Evolutionary conservation across 2,888 invertebrate genomes (phyloP).

Genomic region (Acanthococcus lagerstroemiae): DNA sequence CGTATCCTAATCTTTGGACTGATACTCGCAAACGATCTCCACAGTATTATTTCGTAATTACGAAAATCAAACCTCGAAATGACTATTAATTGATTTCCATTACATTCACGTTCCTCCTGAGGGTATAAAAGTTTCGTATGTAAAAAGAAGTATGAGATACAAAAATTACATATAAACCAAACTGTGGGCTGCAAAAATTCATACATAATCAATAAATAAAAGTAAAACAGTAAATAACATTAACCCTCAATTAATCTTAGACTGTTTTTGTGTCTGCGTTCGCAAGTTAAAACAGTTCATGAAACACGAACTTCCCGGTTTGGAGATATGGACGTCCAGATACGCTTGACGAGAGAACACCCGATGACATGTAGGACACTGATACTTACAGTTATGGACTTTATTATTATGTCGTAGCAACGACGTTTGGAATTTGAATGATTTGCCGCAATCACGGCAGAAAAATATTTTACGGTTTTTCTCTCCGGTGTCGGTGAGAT

Average conservation of each 20-base stretch:
- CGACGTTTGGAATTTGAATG: slow-evolving; percentile 39
- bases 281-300: slow-evolving; percentile 26
- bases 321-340: slow-evolving; percentile 38
- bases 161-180: too few relatives aligned
- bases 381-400: slow-evolving; percentile 38
- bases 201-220: too few relatives aligned
- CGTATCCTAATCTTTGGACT: background rate
- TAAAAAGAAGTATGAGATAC: too few relatives aligned
- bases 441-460: slow-evolving; percentile 37
- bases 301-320: slow-evolving; percentile 38
- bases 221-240: too few relatives aligned
- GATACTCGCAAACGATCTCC: background rate
- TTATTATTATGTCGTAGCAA: slow-evolving; percentile 38
- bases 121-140: too few relatives aligned
- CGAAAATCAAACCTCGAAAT: too few relatives aligned
- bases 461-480: slow-evolving; percentile 37
- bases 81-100: too few relatives aligned
- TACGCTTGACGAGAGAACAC: slow-evolving; percentile 39
- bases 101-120: too few relatives aligned
- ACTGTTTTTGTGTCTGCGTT: background rate
- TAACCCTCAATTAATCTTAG: background rate
- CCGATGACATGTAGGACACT: slow-evolving; percentile 37
- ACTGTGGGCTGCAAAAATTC: too few relatives aligned
- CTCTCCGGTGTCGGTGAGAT: background rate
- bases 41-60: background rate